These are phyloP conservation scores for Exocentrus adspersus DNA, from an alignment of 2,888 invertebrate species.

Conservation along the genomic window DNA sequence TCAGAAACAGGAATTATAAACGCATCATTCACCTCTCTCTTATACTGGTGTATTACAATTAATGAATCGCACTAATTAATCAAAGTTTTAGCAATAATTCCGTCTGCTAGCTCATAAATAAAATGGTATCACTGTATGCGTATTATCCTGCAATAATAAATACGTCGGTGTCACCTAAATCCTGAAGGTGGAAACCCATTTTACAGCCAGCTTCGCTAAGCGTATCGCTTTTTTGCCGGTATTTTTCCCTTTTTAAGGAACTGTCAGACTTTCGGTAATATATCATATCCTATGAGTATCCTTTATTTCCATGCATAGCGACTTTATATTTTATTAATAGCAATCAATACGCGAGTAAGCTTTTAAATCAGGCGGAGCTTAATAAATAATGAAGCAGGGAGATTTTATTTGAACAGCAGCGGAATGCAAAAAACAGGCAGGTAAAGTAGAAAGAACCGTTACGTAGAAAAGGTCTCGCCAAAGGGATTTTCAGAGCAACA, in stretches of 20 bases:
- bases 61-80: not conserved
- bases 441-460: not conserved
- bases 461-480: not conserved
- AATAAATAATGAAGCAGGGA: constrained; percentile 1
- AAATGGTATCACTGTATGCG: constrained; percentile 5
- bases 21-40: not conserved
- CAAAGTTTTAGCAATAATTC: not conserved
- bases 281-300: constrained; percentile 7
- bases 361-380: not conserved
- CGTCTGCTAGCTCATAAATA: not conserved
- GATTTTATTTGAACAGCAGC: not conserved
- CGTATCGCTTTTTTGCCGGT: constrained; percentile 2
- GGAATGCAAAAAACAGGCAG: not conserved
- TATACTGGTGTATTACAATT: too few species aligned
- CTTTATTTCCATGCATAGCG: constrained; percentile 9
- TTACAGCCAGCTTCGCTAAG: constrained; percentile 3
- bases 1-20: not conserved
- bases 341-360: constrained; percentile 2
- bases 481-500: not conserved
- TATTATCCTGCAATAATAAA: constrained; percentile 11
- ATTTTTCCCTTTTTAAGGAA: constrained; percentile 14
- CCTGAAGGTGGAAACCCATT: constrained; percentile 15
- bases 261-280: constrained; percentile 16
- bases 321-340: constrained; percentile 3
- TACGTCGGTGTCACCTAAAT: constrained; percentile 10